These are phyloP conservation scores for Phaethon lepturus DNA, from an alignment of 2,113 vertebrate species.

Conservation along the genomic window DNA sequence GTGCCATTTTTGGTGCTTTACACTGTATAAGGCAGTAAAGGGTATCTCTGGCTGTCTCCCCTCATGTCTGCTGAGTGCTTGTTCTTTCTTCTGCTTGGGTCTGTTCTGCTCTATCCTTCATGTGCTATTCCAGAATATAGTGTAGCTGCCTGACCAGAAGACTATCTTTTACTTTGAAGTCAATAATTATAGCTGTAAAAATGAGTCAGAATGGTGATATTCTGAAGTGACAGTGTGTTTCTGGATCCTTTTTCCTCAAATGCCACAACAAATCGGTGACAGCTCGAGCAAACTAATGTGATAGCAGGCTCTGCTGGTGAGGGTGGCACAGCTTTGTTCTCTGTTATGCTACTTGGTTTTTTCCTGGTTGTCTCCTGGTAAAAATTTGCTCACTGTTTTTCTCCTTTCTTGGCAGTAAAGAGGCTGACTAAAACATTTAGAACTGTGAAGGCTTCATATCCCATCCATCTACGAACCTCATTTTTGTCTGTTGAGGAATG, in stretches of 20 bases:
- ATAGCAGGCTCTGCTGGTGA: neutral
- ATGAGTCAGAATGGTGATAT: neutral
- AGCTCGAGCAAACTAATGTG: neutral
- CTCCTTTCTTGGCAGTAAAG: slow-evolving; percentile 36
- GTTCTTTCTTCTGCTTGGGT: too few relatives aligned
- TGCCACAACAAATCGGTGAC: neutral
- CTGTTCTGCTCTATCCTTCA: neutral
- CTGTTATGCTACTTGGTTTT: neutral
- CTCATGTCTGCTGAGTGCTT: neutral
- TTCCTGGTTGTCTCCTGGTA: neutral
- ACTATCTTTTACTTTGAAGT: neutral
- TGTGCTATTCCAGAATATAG: neutral
- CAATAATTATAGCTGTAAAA: neutral
- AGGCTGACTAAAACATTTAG: neutral
- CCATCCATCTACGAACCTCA: neutral
- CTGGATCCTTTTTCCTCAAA: neutral
- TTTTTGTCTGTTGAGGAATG: slow-evolving; percentile 46
- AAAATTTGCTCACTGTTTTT: slow-evolving; percentile 38
- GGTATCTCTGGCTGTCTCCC: neutral
- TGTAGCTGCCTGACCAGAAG: neutral
- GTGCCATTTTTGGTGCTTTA: neutral
- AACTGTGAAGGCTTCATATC: slow-evolving; percentile 21
- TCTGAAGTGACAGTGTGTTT: neutral
- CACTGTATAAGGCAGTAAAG: neutral
- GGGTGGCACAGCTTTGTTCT: neutral